Evolutionary conservation across 2,888 invertebrate species (phyloP), one percentile per base, ranked within the genome.

Genomic region (Hermodice carunculata): DNA sequence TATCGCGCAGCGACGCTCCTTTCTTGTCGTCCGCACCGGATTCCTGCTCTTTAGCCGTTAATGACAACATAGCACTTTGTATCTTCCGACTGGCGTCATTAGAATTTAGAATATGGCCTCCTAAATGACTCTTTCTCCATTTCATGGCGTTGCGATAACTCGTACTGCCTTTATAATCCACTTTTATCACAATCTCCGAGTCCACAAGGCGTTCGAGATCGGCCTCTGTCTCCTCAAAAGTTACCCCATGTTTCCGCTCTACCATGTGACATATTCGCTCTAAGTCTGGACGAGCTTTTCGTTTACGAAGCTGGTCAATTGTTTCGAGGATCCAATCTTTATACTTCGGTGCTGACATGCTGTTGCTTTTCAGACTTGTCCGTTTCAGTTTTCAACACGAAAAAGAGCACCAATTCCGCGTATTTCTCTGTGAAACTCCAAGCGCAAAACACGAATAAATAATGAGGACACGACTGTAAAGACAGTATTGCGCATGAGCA

Each of bases 151-250:
- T 93, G 78, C 94, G 89, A 84, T 94, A 94, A 87, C 93, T 93
- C 74, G 92, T 92, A 87, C 91, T 92, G 78, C 94, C 94, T 87
- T 94, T 94, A 85, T 94, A 94, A 81, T 93, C 92, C 32, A 94
- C 94, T 89, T 92, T 92, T 72, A 92, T 90, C 61, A 94, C 91
- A 76, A 91, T 90, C 82, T 91, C 92, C 66, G 90, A 90, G 76
- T 91, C 91, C 17, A 93, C 90, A 78, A 94, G 90, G 83, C 90
- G 89, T 82, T 92, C 92, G 40, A 94, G 88, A 85, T 92, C 92
- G 66, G 90, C 73, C 61, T 76, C 76, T 53, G 81, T 83, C 68
- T 81, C 92, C 71, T 89, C 89, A 51, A 90, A 90, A 79, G 90
- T 89, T 64, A 93, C 90, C 78, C 92, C 91, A 83, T 91, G 92